A percentile compares a stretch with the other conserved stretches of the same genome.
phyloP scores from a whole-genome alignment of 2,797 vertebrate genomes.

The Peromyscus aztecus region DNA sequence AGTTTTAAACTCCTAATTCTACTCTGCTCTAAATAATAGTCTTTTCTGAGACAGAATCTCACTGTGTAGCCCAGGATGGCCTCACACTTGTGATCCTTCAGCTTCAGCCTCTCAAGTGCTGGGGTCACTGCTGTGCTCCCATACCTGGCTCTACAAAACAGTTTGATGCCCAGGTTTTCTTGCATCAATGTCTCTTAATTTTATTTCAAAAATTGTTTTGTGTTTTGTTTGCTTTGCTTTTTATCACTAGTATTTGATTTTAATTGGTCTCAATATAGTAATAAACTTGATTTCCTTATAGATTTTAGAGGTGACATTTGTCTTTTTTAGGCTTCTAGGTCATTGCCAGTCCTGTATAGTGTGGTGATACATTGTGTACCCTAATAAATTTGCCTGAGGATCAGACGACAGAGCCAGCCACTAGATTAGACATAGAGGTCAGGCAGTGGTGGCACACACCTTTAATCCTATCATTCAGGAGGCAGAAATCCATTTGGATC shows the following conservation, averaged over 20 bases:
- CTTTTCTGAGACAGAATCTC: constrained; percentile 10
- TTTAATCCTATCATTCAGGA: no score
- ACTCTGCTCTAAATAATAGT: constrained; percentile 15
- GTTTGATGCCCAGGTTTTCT: constrained; percentile 44
- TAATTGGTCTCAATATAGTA: constrained; percentile 60
- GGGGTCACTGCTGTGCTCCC: not conserved
- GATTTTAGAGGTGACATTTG: constrained; percentile 39
- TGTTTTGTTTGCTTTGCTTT: constrained; percentile 57
- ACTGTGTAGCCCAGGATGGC: not conserved
- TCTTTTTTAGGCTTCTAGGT: constrained; percentile 51
- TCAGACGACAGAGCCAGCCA: no score
- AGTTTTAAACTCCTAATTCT: constrained; percentile 61
- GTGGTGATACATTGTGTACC: no score
- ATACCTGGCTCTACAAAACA: not conserved
- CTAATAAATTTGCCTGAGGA: no score
- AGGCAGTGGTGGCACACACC: no score
- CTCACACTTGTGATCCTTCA: not conserved
- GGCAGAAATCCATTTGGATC: no score
- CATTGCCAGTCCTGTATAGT: constrained; percentile 20
- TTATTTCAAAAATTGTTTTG: constrained; percentile 1
- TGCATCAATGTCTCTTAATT: constrained; percentile 40
- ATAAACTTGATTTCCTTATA: constrained; percentile 66
- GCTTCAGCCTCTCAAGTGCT: not conserved
- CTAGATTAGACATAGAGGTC: no score
- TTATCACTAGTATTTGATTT: constrained; percentile 59